Evolutionary conservation across 2,888 invertebrate genomes (phyloP), one percentile per base, ranked within the genome.

Genomic region (Orthonychiurus folsomi): DNA sequence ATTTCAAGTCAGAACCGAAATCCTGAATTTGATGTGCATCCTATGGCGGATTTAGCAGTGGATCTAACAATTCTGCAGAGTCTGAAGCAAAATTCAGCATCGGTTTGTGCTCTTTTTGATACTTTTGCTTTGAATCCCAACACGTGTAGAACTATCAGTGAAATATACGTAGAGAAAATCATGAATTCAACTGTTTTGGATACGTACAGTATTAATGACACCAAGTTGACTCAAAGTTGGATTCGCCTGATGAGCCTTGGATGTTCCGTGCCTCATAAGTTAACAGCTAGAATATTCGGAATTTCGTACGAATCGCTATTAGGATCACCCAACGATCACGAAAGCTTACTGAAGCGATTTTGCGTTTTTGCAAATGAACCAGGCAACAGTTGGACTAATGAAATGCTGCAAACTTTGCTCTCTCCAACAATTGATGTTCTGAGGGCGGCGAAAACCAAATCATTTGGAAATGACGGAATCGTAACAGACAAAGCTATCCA

Each of bases 21-120:
- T 50, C 63, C 61, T 3, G 21, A 58, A 5, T 67, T 62, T 9
- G 70, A 70, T 59, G 27, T 69, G 1, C 63, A 67, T 57, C 68
- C 70, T 15, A 37, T 69, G 52, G 66, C 69, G 12, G 62, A 61
- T 20, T 57, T 72, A 3, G 72, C 68, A 2, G 66, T 63, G 12
- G 67, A 68, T 63, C 56, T 72, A 2, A 68, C 69, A 12, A n/a
- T 66, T 12, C 28, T 66, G 3, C 56, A 5, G 18, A 18, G 27
- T 5, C 24, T 37, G 47, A 12, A n/a, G 27, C 27, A 28, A 27
- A 37, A 27, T 18, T 20, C 21, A 18, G 47, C 59, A 12, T 54
- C 52, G n/a, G 48, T 23, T 9, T 15, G n/a, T 1, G 56, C 60
- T n/a, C 61, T 56, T 24, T 70, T 69, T 59, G 63, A 67, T 27